Evolutionary conservation across 2,888 invertebrate species (phyloP).

Genomic region (Apamea crenata): DNA sequence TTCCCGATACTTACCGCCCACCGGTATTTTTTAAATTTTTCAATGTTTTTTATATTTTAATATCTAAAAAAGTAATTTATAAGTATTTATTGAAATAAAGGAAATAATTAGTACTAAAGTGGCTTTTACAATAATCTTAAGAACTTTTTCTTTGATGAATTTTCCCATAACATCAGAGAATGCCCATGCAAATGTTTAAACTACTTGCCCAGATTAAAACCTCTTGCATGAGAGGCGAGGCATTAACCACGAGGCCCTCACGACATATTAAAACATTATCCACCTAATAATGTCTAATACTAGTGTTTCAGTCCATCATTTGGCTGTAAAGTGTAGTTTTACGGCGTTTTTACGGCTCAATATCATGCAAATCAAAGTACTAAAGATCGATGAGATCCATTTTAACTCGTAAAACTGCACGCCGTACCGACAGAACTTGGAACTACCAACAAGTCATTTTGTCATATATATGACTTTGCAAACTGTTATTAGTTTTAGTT

Average conservation of each 20-base stretch:
- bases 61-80: too few species aligned
- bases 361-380: constrained; percentile 67
- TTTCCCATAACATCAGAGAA: too few species aligned
- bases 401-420: constrained; percentile 56
- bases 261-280: constrained; percentile 6
- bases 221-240: not conserved
- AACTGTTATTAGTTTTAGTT: constrained; percentile 43
- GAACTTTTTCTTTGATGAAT: too few species aligned
- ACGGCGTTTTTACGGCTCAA: constrained; percentile 68
- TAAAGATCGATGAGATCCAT: constrained; percentile 63
- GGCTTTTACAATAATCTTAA: too few species aligned
- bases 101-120: too few species aligned
- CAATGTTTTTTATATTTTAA: too few species aligned
- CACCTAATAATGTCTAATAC: constrained; percentile 17
- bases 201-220: too few species aligned
- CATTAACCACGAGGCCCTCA: not conserved
- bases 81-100: too few species aligned
- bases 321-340: constrained; percentile 52
- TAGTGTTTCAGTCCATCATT: constrained; percentile 3
- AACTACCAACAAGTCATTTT: constrained; percentile 34
- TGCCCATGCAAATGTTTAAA: too few species aligned
- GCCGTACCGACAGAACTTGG: constrained; percentile 31
- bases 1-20: too few species aligned
- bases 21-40: too few species aligned
- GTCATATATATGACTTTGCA: constrained; percentile 36